Percentiles rank a stretch among this genome's conserved stretches.
Evolutionary conservation across 2,113 vertebrate genomes (phyloP).

Genomic region (Sinocyclocheilus rhinocerous): DNA sequence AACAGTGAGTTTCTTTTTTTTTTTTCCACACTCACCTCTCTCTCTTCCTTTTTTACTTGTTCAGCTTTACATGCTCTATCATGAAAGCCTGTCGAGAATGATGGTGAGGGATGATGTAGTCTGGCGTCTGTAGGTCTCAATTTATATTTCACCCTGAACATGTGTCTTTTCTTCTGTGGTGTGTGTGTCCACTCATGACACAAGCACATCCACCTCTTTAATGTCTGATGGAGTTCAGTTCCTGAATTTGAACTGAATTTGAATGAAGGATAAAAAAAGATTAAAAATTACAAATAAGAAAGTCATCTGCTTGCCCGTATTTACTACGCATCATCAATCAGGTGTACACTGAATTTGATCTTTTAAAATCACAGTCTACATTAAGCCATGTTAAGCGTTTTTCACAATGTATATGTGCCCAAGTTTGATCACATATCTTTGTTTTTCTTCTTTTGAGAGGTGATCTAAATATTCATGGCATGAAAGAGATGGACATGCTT

Average conservation of each 20-base stretch:
- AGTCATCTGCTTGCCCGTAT: too few species aligned
- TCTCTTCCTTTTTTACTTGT: background rate
- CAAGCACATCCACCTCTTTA: background rate
- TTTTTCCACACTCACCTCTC: background rate
- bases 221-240: background rate
- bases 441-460: background rate
- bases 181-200: background rate
- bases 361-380: background rate
- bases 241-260: too few species aligned
- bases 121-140: background rate
- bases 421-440: too few species aligned
- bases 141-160: background rate
- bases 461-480: background rate
- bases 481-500: background rate
- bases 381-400: too few species aligned
- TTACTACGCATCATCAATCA: background rate
- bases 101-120: constrained; percentile 16
- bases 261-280: background rate
- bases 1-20: background rate
- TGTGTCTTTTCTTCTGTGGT: background rate
- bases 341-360: background rate
- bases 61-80: background rate
- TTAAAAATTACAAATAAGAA: background rate
- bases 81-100: background rate
- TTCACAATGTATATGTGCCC: too few species aligned